Base-by-base conservation (phyloP, 2,797 vertebrate genomes). In the Sardinella longiceps region DNA sequence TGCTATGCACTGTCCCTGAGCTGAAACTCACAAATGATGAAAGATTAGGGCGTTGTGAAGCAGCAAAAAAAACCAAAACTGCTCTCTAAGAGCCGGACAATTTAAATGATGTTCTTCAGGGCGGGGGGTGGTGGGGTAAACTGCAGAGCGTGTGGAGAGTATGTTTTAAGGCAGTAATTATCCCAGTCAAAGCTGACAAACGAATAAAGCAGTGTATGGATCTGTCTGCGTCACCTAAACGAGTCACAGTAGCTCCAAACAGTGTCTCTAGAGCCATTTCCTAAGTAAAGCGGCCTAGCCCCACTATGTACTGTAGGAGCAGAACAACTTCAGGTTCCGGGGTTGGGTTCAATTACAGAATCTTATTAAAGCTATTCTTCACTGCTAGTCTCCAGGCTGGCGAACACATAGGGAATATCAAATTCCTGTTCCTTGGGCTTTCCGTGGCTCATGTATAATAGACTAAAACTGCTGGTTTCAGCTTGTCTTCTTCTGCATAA, bases 321-420 rank as follows among this genome's bases (percentile, higher is more conserved):
- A 28, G 53, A 50, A 14, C 18, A 43, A 23, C 33, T 23, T 89
- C 51, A 89, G 81, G 46, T 48, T 87, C 60, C 83, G 30, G 80
- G 80, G 85, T 86, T 86, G 77, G 85, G 85, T 85, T 89, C 88
- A 93, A 91, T 92, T 90, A 91, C 80, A 87, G 70, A 1, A 84
- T 86, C 89, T 88, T 91, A 90, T 91, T 93, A 91, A 91, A 92
- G 89, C 85, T 74, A 92, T 91, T 89, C 90, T 90, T 93, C 90
- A 91, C 89, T 88, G 81, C 85, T 89, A 86, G 83, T 89, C 90
- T 90, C 86, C 86, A 86, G 85, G 91, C 91, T 86, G 81, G 85
- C 81, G 70, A 20, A 87, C 85, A 89, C 48, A 56, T 80, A 66
- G 85, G 83, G 87, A 84, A 84, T 83, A 83, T 82, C 82, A 86